Evolutionary conservation across 1,140 invertebrate genomes (phyloP).

Genomic region (Monochamus saltuarius): DNA sequence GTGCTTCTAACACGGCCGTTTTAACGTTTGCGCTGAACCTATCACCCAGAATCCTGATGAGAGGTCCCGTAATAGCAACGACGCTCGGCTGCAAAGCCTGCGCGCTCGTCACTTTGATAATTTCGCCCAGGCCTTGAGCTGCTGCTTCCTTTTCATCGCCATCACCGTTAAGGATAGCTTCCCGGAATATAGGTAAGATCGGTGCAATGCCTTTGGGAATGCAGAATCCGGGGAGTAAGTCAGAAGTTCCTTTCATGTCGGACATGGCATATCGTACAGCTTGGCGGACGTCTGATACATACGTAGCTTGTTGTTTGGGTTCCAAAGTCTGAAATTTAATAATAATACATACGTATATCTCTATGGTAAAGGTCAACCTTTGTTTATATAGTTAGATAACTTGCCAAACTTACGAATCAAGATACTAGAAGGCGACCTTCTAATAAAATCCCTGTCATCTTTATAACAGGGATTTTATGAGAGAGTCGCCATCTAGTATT

Average conservation of each 20-base stretch:
- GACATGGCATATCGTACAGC: constrained; percentile 86
- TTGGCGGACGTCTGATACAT: constrained; percentile 87
- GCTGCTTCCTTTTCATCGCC: constrained; percentile 95
- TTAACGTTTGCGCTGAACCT: constrained; percentile 92
- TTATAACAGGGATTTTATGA: too few relatives aligned
- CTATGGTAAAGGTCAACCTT: constrained; percentile 1
- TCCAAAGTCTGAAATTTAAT: constrained; percentile 74
- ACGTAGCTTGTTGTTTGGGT: constrained; percentile 75
- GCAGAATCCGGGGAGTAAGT: constrained; percentile 90
- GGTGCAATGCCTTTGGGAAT: constrained; percentile 90
- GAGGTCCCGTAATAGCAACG: constrained; percentile 94
- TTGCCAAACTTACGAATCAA: too few relatives aligned
- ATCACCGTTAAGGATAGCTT: constrained; percentile 91
- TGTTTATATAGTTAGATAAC: neutral
- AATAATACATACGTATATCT: too few relatives aligned
- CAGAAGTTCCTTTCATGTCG: constrained; percentile 71
- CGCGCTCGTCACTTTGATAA: constrained; percentile 84
- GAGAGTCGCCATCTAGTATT: neutral
- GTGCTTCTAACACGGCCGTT: constrained; percentile 91
- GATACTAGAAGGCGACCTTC: too few relatives aligned
- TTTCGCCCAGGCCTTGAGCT: constrained; percentile 86
- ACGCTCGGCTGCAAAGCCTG: constrained; percentile 91
- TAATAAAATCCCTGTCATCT: too few relatives aligned
- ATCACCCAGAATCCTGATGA: constrained; percentile 96
- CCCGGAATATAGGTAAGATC: constrained; percentile 91